Percentiles rank a stretch among this genome's conserved stretches.
These are phyloP conservation scores for Eilema depressum DNA, from an alignment of 2,888 invertebrate species.

Conservation along the genomic window DNA sequence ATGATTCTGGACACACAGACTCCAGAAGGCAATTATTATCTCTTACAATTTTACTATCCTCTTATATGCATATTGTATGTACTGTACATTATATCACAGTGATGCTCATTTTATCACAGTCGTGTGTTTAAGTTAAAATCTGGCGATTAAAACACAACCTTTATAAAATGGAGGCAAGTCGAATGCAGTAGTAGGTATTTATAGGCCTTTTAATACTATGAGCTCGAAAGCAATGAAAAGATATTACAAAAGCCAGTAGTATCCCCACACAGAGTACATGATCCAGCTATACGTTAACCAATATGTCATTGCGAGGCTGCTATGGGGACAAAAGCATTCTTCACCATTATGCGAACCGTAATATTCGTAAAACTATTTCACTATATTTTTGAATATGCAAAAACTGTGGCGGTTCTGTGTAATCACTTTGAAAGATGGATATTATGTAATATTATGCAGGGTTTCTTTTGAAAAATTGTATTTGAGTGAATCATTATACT, in stretches of 20 bases:
- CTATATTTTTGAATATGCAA: constrained; percentile 49
- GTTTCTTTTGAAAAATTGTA: background rate
- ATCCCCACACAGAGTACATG: constrained; percentile 48
- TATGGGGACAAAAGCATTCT: constrained; percentile 75
- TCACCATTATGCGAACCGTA: constrained; percentile 67
- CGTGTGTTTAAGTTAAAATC: background rate
- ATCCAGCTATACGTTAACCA: constrained; percentile 66
- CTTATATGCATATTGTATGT: too few species aligned
- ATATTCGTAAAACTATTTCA: constrained; percentile 72
- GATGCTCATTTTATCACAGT: too few species aligned
- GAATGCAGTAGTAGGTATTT: background rate
- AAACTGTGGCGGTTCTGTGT: constrained; percentile 23
- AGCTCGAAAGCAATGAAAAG: background rate
- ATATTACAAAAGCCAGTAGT: constrained; percentile 41
- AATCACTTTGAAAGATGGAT: constrained; percentile 12
- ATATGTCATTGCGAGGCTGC: constrained; percentile 72
- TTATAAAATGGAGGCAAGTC: background rate
- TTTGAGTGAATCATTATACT: background rate
- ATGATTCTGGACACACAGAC: constrained; percentile 1
- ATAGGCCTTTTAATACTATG: background rate
- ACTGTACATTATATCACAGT: too few species aligned
- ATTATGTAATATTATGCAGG: background rate
- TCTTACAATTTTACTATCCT: too few species aligned
- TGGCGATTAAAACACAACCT: background rate
- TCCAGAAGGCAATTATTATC: too few species aligned